Evolutionary conservation across 2,888 invertebrate species (phyloP), one percentile per base, ranked within the genome.

Genomic region (Isotomurus palustris): DNA sequence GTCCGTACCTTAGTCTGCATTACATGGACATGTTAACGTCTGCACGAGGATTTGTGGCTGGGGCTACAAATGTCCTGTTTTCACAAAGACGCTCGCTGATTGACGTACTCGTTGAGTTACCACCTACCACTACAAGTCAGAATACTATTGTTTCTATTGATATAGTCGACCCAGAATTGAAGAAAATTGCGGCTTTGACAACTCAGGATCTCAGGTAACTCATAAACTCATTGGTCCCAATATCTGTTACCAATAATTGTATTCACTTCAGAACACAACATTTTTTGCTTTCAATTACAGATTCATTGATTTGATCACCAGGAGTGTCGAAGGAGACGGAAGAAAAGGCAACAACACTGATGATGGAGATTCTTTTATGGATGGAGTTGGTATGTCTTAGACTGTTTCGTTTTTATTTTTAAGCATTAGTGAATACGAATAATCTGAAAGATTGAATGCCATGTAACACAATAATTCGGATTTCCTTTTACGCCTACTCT

Each of bases 51-150:
- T 82, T 79, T 76, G 81, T 94, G 43, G 88, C 95, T 58, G 97
- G 99, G 36, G 96, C 96, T n/a, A 96, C 96, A 17, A 99, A 99
- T 79, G 88, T 94, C n/a, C 79, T 99, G 35, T 99, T 97, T 75
- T 91, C 92, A 74, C 96, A 96, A 75, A 94, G 94, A 73, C 83
- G 88, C 62, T 89, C 94, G 72, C 77, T 95, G 49, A 88, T 91
- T 62, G 97, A 99, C 77, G 91, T 93, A 19, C 77, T 96, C 53
- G 84, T 99, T 2, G 94, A 94, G 80, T 82, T 91, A 53, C 91
- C 89, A 74, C 87, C 86, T 68, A 85, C 85, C 67, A 85, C 85
- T 67, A n/a, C n/a, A n/a, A n/a, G n/a, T n/a, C n/a, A n/a, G n/a
- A n/a, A n/a, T n/a, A n/a, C n/a, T n/a, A n/a, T n/a, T n/a, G n/a